Conservation (phyloP, 2,113 vertebrate species). For the Mormyrus iriodes region DNA sequence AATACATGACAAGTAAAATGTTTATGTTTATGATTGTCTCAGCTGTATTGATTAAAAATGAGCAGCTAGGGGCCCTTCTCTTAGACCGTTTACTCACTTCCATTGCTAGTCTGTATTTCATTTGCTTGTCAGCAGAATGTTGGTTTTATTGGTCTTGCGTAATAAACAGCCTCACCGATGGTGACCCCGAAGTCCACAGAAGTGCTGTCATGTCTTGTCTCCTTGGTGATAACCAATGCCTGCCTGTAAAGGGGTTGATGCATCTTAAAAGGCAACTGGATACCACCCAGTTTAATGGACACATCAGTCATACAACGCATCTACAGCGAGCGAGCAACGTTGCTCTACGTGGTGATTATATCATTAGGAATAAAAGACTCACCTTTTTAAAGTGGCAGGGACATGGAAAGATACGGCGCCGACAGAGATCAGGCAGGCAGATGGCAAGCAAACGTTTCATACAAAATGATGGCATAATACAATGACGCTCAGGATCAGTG, state of each 20-base stretch:
- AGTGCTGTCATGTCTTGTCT: not conserved
- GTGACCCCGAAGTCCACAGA: not conserved
- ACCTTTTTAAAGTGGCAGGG: not conserved
- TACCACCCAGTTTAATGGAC: not conserved
- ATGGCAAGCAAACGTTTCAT: not conserved
- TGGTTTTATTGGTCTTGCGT: conserved; percentile 10
- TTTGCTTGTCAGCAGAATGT: not conserved
- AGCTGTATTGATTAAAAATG: not conserved
- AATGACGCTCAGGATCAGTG: not conserved
- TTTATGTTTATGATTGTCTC: not conserved
- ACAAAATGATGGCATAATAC: not conserved
- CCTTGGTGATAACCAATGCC: not conserved
- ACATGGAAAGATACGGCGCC: not conserved
- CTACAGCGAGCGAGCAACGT: not conserved
- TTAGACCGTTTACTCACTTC: not conserved
- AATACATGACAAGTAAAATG: not conserved
- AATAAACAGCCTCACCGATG: not conserved
- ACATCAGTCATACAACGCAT: not conserved
- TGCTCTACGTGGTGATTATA: not conserved
- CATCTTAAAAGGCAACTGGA: conserved; percentile 5
- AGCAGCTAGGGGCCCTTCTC: not conserved
- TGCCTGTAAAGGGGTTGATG: not conserved
- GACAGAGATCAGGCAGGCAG: not conserved
- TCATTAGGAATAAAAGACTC: not conserved
- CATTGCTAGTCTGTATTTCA: not conserved